Evolutionary conservation across 2,113 vertebrate species (phyloP).

Genomic region (Picathartes gymnocephalus): DNA sequence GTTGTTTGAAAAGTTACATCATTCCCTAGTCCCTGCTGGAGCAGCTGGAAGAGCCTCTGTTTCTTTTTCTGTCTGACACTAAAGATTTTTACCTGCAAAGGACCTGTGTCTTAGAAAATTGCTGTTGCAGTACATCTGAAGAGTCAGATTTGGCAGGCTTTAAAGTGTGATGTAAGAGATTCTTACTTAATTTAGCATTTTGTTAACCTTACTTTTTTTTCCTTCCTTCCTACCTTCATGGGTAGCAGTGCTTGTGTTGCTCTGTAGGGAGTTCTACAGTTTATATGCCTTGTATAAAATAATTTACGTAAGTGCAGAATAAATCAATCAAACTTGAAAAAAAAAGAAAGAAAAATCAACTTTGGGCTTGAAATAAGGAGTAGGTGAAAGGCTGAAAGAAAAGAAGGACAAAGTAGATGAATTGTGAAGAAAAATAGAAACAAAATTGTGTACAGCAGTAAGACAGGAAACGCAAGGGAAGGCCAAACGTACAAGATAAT

Average conservation of each 20-base stretch:
- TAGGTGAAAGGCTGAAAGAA: background rate
- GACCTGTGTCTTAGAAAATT: background rate
- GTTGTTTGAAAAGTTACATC: background rate
- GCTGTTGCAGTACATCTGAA: slow-evolving; percentile 7
- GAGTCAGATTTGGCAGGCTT: slow-evolving; percentile 45
- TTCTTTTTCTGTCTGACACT: background rate
- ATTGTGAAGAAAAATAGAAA: background rate
- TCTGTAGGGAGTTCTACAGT: background rate
- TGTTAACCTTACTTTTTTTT: background rate
- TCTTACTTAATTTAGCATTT: slow-evolving; percentile 55
- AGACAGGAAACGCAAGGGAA: background rate
- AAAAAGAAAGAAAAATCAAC: background rate
- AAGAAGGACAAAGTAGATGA: background rate
- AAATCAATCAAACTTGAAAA: background rate
- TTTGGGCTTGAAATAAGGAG: background rate
- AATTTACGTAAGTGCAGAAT: background rate
- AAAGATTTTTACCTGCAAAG: slow-evolving; percentile 1
- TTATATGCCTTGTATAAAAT: background rate
- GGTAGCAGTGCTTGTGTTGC: background rate
- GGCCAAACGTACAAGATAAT: background rate
- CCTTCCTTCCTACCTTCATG: background rate
- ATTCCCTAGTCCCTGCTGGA: background rate
- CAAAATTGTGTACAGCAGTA: background rate
- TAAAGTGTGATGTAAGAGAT: slow-evolving; percentile 29
- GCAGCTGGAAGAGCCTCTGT: background rate